Evolutionary conservation across 2,797 vertebrate genomes (phyloP), one percentile per base, ranked within the genome.

Genomic region (Ataeniobius toweri): DNA sequence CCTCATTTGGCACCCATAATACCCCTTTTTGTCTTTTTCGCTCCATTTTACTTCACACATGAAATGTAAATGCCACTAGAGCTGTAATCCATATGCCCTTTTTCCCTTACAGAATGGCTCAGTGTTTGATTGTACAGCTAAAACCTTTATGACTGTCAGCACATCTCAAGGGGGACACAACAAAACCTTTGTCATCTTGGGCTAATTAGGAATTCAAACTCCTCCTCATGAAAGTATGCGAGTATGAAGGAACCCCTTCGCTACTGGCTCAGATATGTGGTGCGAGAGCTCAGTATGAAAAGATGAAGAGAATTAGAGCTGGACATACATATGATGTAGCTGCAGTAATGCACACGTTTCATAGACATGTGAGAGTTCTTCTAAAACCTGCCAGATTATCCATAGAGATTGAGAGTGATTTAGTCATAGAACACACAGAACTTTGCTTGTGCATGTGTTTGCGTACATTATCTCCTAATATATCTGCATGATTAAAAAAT

Each of bases 51-150:
- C 59, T 71, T 67, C 53, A 12, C 48, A 1, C 74, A 13, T 79
- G 65, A 79, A 71, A 83, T 81, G 53, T 76, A 85, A 89, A 89
- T 87, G 88, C 85, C 89, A 85, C 6, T 71, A 13, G 14, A 68
- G 56, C 80, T 48, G 75, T 36, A 13, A 67, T 75, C 61, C 22
- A 14, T 53, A 9, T 70, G 80, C 67, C 50, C 13, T 24, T 20
- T 71, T 63, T 0, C 9, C 68, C 1, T 74, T 1, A 59, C 83
- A 61, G 71, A 74, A 68, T 50, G 2, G 50, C 84, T 80, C 83
- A 44, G 55, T 13, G 81, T 85, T 77, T 74, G 74, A 82, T 53
- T 73, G 61, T 74, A 71, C 61, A 76, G 78, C 73, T 70, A 18
- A 83, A 36, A 83, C 78, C 86, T 81, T 84, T 78, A 63, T 48